Evolutionary conservation across 30 jellyfish, hydroid and myxozoan species (phyloP).

Genomic region (Aurelia aurita): DNA sequence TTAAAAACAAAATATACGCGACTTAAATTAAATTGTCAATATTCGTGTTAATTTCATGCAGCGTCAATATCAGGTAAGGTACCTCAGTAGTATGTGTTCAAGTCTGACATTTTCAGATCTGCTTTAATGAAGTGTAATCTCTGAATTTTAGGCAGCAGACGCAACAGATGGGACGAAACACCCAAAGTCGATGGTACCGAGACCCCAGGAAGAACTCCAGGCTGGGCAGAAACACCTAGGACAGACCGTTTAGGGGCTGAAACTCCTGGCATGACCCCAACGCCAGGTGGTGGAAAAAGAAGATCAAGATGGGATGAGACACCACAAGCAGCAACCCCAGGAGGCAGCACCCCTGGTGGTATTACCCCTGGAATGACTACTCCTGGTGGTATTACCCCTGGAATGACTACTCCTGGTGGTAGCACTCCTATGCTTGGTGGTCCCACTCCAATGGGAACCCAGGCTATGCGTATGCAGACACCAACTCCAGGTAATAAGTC

Average conservation of each 20-base stretch:
- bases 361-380: slow-evolving; percentile 84
- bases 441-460: slow-evolving; percentile 97
- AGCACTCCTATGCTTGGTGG: slow-evolving; percentile 87
- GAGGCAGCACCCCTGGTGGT: slow-evolving; percentile 87
- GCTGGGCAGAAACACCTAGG: slow-evolving; percentile 99
- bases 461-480: slow-evolving; percentile 99
- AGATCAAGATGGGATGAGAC: slow-evolving; percentile 99
- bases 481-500: slow-evolving; percentile 92
- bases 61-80: too few species aligned
- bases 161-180: slow-evolving; percentile 98
- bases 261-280: slow-evolving; percentile 99
- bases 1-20: too few species aligned
- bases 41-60: too few species aligned
- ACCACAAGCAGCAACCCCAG: slow-evolving; percentile 97
- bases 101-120: too few species aligned
- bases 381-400: slow-evolving; percentile 90
- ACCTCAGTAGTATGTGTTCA: too few species aligned
- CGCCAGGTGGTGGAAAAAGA: slow-evolving; percentile 98
- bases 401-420: slow-evolving; percentile 86
- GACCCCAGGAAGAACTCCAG: slow-evolving; percentile 99
- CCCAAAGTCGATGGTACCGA: slow-evolving; percentile 92
- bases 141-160: slow-evolving; percentile 79
- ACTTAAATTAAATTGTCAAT: too few species aligned
- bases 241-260: slow-evolving; percentile 97
- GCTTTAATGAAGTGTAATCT: too few species aligned